A percentile compares a stretch with the other conserved stretches of the same genome.
Evolutionary conservation across 35 echinoderm and acorn worm species (phyloP).

Genomic region (Holothuria glaberrima): DNA sequence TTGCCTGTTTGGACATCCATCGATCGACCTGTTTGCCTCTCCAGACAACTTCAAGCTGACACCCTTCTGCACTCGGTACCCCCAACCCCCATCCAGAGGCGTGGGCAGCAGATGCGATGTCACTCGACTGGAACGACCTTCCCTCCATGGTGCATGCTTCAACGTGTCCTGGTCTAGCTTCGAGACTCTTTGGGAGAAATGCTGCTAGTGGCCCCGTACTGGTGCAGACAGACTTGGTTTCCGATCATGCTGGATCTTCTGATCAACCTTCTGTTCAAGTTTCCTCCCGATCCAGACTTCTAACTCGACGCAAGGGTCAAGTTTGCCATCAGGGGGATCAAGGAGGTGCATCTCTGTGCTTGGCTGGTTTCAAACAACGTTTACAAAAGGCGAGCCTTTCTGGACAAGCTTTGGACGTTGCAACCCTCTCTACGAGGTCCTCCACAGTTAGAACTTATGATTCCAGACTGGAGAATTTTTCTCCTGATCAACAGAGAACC

Average conservation of each 20-base stretch:
- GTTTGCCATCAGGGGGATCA: background rate
- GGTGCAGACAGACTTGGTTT: background rate
- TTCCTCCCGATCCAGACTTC: background rate
- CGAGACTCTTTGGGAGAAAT: background rate
- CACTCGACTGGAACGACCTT: background rate
- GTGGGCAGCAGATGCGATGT: background rate
- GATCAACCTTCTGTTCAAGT: background rate
- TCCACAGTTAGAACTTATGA: constrained; percentile 41
- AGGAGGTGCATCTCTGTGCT: background rate
- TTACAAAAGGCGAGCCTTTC: background rate
- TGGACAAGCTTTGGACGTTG: background rate
- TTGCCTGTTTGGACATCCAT: background rate
- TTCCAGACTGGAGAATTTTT: constrained; percentile 12
- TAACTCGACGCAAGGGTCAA: background rate
- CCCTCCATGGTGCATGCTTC: background rate
- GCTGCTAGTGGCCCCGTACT: background rate
- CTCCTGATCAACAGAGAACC: background rate
- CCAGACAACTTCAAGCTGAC: too few relatives aligned
- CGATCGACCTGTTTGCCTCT: constrained; percentile 16
- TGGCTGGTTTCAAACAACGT: background rate
- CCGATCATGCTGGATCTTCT: background rate
- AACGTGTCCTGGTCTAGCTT: background rate
- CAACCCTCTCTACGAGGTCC: background rate
- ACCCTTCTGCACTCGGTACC: background rate
- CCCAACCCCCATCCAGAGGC: background rate